Evolutionary conservation across 2,113 vertebrate genomes (phyloP).

Genomic region (Aspiorhynchus laticeps): DNA sequence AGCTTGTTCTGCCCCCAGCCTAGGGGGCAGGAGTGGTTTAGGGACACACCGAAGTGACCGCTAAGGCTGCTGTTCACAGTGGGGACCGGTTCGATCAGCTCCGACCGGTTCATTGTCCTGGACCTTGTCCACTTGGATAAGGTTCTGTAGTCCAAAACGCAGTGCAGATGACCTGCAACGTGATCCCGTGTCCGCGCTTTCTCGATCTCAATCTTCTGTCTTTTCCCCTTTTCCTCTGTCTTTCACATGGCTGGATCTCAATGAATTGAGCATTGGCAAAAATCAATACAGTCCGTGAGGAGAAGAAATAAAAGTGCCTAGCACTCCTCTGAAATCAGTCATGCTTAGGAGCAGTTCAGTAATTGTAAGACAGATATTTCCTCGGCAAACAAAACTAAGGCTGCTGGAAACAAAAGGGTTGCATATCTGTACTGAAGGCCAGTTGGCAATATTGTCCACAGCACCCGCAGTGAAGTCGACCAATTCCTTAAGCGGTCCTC

Average conservation of each 20-base stretch:
- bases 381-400: constrained; percentile 13
- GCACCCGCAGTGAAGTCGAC: constrained; percentile 59
- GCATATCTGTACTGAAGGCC: not conserved
- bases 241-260: constrained; percentile 70
- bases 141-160: constrained; percentile 51
- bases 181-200: constrained; percentile 47
- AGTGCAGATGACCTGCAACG: constrained; percentile 61
- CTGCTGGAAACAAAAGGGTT: constrained; percentile 25
- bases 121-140: constrained; percentile 63
- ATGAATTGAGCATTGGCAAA: constrained; percentile 68
- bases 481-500: constrained; percentile 60
- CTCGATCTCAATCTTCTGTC: constrained; percentile 59
- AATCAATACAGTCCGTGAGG: constrained; percentile 67
- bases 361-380: constrained; percentile 42
- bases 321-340: constrained; percentile 65
- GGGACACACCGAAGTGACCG: constrained; percentile 74
- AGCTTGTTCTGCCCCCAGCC: constrained; percentile 88
- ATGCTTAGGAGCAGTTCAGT: constrained; percentile 65
- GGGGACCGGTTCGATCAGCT: constrained; percentile 73
- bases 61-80: constrained; percentile 80
- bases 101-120: constrained; percentile 91
- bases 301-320: constrained; percentile 54
- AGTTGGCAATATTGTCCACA: constrained; percentile 36
- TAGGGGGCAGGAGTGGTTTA: constrained; percentile 91
- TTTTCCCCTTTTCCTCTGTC: constrained; percentile 52